Percentiles rank a stretch among this genome's conserved stretches.
These are phyloP conservation scores for Otolemur garnettii DNA, from an alignment of 2,113 vertebrate genomes.

Conservation along the genomic window DNA sequence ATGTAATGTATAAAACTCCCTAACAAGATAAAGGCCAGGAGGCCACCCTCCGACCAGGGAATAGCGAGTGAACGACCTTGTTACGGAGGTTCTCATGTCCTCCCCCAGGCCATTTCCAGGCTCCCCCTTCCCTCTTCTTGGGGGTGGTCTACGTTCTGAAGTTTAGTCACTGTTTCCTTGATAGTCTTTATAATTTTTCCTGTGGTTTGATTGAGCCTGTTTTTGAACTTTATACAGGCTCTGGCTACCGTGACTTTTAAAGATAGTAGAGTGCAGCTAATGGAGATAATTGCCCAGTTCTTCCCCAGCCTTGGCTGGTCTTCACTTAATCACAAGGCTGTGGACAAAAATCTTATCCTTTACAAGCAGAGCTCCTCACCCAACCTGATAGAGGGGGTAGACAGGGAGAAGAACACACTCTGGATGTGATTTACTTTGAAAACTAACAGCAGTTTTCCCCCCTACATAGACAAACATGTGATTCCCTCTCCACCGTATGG, in stretches of 20 bases:
- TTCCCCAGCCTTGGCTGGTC: background rate
- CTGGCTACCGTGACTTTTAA: conserved; percentile 51
- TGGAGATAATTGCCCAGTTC: background rate
- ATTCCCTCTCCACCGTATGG: background rate
- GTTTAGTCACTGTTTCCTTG: background rate
- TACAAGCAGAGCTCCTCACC: background rate
- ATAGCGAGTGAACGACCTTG: background rate
- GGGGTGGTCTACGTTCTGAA: background rate
- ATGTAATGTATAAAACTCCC: background rate
- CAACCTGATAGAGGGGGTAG: background rate
- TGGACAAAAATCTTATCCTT: conserved; percentile 13
- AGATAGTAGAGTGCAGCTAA: conserved; percentile 6
- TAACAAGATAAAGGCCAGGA: background rate
- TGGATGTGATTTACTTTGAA: conserved; percentile 29
- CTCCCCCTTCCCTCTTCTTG: background rate
- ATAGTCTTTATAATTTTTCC: background rate
- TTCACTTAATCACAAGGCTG: conserved; percentile 53
- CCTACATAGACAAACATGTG: background rate
- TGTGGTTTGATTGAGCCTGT: background rate
- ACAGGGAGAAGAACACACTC: background rate
- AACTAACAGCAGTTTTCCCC: background rate
- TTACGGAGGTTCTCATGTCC: background rate
- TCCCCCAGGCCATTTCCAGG: background rate
- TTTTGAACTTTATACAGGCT: conserved; percentile 36
- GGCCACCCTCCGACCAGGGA: background rate